These are phyloP conservation scores for Heliconius hortense DNA, from an alignment of 2,888 invertebrate species.

Conservation along the genomic window DNA sequence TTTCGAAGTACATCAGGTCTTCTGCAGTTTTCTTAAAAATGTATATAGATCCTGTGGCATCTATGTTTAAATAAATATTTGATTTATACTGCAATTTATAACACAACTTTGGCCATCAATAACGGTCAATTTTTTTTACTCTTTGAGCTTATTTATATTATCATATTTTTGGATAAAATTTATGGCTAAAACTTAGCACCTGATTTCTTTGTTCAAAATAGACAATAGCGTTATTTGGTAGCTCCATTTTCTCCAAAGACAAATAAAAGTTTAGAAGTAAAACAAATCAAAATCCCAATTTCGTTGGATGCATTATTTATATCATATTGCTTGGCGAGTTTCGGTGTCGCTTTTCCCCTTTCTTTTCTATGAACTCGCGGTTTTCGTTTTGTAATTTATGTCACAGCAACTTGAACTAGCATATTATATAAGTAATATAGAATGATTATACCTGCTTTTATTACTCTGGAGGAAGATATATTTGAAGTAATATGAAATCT, in stretches of 20 bases:
- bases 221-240: conserved; percentile 61
- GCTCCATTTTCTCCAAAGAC: conserved; percentile 61
- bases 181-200: conserved; percentile 46
- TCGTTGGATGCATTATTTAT: conserved; percentile 79
- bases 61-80: neutral
- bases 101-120: conserved; percentile 51
- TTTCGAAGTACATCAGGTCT: conserved; percentile 37
- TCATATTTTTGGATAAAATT: conserved; percentile 42
- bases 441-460: neutral
- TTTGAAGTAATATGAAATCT: conserved; percentile 51
- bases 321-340: conserved; percentile 75
- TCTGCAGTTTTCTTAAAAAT: conserved; percentile 13
- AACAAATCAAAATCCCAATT: conserved; percentile 82
- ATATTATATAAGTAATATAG: conserved; percentile 38
- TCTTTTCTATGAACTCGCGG: conserved; percentile 70
- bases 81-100: neutral
- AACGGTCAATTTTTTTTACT: conserved; percentile 25
- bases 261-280: conserved; percentile 78
- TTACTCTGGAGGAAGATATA: neutral
- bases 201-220: conserved; percentile 43
- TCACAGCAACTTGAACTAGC: conserved; percentile 66
- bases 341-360: conserved; percentile 71
- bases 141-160: conserved; percentile 2
- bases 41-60: neutral
- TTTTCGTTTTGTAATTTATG: conserved; percentile 59